Evolutionary conservation across 2,113 vertebrate species (phyloP), one percentile per base, ranked within the genome.

Genomic region (Geococcyx californianus): DNA sequence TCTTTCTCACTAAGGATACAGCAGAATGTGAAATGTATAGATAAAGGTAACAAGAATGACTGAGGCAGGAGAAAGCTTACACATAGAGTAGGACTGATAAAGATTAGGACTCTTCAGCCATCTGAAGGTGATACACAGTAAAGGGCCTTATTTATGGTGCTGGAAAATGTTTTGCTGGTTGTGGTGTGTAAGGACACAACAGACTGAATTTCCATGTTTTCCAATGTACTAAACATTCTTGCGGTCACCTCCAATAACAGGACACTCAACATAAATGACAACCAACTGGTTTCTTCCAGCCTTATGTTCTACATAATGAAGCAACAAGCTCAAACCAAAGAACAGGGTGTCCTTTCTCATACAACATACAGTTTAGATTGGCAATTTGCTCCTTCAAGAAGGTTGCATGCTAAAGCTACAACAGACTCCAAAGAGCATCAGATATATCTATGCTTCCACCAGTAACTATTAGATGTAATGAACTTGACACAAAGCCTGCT

Each of bases 251-350:
- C 36, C 13, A 45, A 16, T 3, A 64, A 31, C 25, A 84, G 59
- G 28, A 64, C 0, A 1, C 14, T 47, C 14, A 3, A 58, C 0
- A 1, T 36, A 56, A 87, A 68, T 33, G 67, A 38, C 75, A 85
- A 36, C 23, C 31, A 60, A 49, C 5, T 54, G 23, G 0, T 51
- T 87, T 74, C 54, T 69, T 69, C 49, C 55, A 89, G 64, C 31
- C 40, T 81, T 62, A 23, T 3, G 13, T 56, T 84, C 73, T 63
- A 34, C 0, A 0, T 69, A 89, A 56, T 0, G 2, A 81, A 31
- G 18, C 36, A 93, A 49, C 36, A 62, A 66, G 18, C 18, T 66
- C 45, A 81, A 59, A 68, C 18, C 26, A 52, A 64, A 58, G 36
- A 19, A 59, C 40, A n/a, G 16, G 4, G 5, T 49, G 20, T 4